These are phyloP conservation scores for Guaruba guarouba DNA, from an alignment of 2,113 vertebrate genomes.

Conservation along the genomic window DNA sequence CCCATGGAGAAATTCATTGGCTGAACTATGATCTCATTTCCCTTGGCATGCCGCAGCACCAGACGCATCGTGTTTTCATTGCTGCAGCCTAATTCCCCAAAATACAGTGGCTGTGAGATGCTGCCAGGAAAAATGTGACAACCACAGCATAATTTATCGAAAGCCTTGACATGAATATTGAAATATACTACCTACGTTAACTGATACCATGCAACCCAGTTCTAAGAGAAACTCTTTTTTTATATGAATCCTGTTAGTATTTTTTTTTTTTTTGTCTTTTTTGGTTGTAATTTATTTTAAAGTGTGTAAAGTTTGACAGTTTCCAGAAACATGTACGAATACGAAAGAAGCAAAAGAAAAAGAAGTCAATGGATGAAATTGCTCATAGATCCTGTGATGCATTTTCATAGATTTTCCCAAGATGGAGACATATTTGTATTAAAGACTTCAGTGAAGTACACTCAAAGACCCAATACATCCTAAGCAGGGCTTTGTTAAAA, in stretches of 20 bases:
- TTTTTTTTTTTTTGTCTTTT: not conserved
- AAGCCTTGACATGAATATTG: not conserved
- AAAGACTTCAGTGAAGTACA: not conserved
- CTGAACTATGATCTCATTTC: constrained; percentile 55
- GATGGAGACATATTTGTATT: not conserved
- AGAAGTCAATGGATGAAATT: not conserved
- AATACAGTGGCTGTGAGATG: constrained; percentile 1
- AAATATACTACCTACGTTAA: not conserved
- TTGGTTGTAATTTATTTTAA: not conserved
- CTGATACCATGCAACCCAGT: not conserved
- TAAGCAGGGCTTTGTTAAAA: not conserved
- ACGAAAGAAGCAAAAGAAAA: not conserved
- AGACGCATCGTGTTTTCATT: constrained; percentile 33
- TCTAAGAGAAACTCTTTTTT: not conserved
- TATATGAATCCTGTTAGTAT: not conserved
- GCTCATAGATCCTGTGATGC: not conserved
- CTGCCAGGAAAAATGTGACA: constrained; percentile 54
- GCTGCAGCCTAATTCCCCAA: constrained; percentile 16
- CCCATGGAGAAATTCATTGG: constrained; percentile 33
- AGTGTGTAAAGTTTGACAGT: not conserved
- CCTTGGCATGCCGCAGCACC: constrained; percentile 28
- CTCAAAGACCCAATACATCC: not conserved
- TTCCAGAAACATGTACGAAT: not conserved
- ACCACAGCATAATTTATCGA: not conserved
- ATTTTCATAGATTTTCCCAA: not conserved